Conservation (phyloP, 2,888 invertebrate genomes). For the Polydrusus pterygomalis region DNA sequence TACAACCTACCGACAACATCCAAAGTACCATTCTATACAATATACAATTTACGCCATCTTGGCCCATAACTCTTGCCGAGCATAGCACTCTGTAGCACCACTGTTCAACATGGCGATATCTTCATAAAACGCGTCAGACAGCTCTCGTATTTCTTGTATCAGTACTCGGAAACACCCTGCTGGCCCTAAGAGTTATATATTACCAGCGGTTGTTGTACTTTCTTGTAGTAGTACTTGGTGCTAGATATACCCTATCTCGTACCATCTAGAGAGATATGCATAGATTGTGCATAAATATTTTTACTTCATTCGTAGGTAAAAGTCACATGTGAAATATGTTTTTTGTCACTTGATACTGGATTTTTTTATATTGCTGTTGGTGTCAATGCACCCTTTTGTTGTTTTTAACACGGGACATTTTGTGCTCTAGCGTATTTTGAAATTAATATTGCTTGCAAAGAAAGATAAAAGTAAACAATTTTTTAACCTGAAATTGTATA, state of each 20-base stretch:
- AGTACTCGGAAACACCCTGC: slow-evolving; percentile 72
- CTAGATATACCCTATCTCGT: slow-evolving; percentile 67
- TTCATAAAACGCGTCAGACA: slow-evolving; percentile 71
- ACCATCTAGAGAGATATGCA: slow-evolving; percentile 58
- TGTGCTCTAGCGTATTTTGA: too few species aligned
- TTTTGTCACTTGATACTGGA: not conserved
- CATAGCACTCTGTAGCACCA: slow-evolving; percentile 55
- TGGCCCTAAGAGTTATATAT: slow-evolving; percentile 70
- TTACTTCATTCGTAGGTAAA: not conserved
- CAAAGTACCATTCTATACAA: not conserved
- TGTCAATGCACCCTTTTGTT: too few species aligned
- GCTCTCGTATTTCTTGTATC: slow-evolving; percentile 72
- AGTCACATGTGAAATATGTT: not conserved
- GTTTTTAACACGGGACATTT: too few species aligned
- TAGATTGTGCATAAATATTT: slow-evolving; percentile 35
- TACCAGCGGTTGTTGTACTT: slow-evolving; percentile 67
- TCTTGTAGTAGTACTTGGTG: slow-evolving; percentile 68
- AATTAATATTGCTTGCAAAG: too few species aligned
- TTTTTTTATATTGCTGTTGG: not conserved
- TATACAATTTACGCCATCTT: slow-evolving; percentile 51
- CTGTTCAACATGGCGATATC: slow-evolving; percentile 71
- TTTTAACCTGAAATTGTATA: too few species aligned
- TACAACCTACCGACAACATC: not conserved
- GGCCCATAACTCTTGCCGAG: slow-evolving; percentile 67
- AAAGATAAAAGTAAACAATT: too few species aligned